A percentile compares a stretch with the other conserved stretches of the same genome.
Conservation (phyloP, 2,113 vertebrate species). For the Galeopterus variegatus region DNA sequence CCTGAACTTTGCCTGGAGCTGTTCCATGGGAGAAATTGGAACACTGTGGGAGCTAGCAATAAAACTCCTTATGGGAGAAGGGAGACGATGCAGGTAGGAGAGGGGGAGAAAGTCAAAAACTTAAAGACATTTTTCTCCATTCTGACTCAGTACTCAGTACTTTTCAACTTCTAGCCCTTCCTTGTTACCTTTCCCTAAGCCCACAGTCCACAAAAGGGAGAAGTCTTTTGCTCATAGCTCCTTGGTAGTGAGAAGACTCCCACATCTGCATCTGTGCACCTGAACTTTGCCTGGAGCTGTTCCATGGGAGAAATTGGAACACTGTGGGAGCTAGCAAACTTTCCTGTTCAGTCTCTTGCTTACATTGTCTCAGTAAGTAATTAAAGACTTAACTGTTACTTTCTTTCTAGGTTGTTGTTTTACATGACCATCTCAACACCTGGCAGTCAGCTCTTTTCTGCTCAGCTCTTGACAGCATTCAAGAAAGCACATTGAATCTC, state of each 20-base stretch:
- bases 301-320: background rate
- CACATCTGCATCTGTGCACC: background rate
- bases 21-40: background rate
- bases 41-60: too few species aligned
- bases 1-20: background rate
- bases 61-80: background rate
- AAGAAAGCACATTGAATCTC: background rate
- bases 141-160: background rate
- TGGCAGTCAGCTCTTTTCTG: background rate
- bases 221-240: background rate
- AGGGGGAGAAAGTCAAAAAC: background rate
- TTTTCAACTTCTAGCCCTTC: background rate
- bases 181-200: background rate
- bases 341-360: background rate
- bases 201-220: background rate
- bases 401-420: background rate
- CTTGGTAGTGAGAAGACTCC: background rate
- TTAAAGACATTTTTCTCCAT: background rate
- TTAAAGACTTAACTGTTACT: background rate
- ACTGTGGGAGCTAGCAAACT: background rate
- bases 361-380: background rate
- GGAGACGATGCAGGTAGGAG: rapidly evolving
- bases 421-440: background rate
- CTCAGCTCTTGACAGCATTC: background rate
- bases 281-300: background rate